Evolutionary conservation across 1,140 invertebrate genomes (phyloP).

Genomic region (Hermetia illucens): DNA sequence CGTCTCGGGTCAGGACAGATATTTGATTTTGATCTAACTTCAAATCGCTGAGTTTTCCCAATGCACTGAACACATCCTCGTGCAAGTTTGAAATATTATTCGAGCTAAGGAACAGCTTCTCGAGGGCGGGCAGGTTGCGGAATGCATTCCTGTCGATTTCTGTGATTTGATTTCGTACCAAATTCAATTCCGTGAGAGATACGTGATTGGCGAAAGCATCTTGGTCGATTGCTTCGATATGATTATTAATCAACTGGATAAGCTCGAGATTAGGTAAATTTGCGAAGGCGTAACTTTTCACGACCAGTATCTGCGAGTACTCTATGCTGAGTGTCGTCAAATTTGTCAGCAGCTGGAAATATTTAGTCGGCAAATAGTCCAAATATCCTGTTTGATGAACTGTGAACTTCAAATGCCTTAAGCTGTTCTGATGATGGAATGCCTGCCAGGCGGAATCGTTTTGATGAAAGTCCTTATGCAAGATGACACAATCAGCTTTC

Average conservation of each 20-base stretch:
- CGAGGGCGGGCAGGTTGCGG: conserved; percentile 48
- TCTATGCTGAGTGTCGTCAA: conserved; percentile 49
- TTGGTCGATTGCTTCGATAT: conserved; percentile 44
- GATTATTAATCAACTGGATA: conserved; percentile 48
- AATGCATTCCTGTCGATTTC: conserved; percentile 57
- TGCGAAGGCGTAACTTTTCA: conserved; percentile 51
- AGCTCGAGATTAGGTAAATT: conserved; percentile 50
- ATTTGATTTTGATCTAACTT: conserved; percentile 57
- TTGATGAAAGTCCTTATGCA: conserved; percentile 42
- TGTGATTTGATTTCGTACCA: conserved; percentile 54
- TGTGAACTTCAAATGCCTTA: conserved; percentile 52
- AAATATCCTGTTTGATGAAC: conserved; percentile 47
- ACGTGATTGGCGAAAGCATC: conserved; percentile 51
- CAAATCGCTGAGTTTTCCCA: conserved; percentile 47
- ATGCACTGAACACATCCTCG: conserved; percentile 52
- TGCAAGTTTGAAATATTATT: conserved; percentile 60
- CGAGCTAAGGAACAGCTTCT: conserved; percentile 45
- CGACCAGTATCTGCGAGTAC: conserved; percentile 51
- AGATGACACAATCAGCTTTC: conserved; percentile 34
- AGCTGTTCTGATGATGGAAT: conserved; percentile 51
- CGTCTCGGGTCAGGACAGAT: conserved; percentile 47
- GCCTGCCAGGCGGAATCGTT: conserved; percentile 52
- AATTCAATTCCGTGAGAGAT: conserved; percentile 43
- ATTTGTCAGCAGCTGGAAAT: conserved; percentile 46
- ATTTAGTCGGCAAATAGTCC: conserved; percentile 50